Evolutionary conservation across 2,797 vertebrate species (phyloP), one percentile per base, ranked within the genome.

Genomic region (Sarcoramphus papa): DNA sequence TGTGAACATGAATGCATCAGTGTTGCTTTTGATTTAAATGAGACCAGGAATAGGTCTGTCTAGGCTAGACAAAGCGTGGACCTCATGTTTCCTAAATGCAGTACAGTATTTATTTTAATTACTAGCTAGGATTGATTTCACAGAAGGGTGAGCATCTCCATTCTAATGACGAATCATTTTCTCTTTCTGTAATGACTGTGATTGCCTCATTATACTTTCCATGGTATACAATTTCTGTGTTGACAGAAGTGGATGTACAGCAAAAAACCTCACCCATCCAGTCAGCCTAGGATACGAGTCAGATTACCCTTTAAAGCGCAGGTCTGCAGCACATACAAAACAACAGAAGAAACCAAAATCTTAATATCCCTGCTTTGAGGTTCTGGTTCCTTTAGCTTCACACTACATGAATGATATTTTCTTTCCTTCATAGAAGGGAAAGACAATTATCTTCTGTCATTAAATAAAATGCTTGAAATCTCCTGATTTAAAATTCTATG

Each of bases 131-230:
- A 65, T 59, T 92, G 93, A 50, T 84, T 93, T 88, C 91, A 91
- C 88, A 97, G 91, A 83, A 96, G 51, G 45, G 23, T 40, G 37
- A 95, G 63, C 82, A 94, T 86, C 92, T 92, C 74, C 75, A 87
- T 63, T 83, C 82, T 95, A 96, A 95, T 81, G 80, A 94, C 3
- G 0, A 92, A 90, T 93, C 57, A 93, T 95, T 96, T 96, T 96
- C 92, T 93, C 73, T 92, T 96, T 96, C 90, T 94, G 45, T 68
- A 94, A 90, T 72, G 63, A 84, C 68, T 84, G 72, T 68, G 88
- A 95, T 85, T 96, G 94, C 79, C 59, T 96, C 86, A 73, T 93
- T 95, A 92, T 83, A 70, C 77, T 92, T 97, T 76, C 51, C 93
- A 88, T 56, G 74, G 86, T 81, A n/a, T 94, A 25, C 93, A 95